These are phyloP conservation scores for Acanthosepion lycidas DNA, from an alignment of 2,888 invertebrate genomes.

Conservation along the genomic window DNA sequence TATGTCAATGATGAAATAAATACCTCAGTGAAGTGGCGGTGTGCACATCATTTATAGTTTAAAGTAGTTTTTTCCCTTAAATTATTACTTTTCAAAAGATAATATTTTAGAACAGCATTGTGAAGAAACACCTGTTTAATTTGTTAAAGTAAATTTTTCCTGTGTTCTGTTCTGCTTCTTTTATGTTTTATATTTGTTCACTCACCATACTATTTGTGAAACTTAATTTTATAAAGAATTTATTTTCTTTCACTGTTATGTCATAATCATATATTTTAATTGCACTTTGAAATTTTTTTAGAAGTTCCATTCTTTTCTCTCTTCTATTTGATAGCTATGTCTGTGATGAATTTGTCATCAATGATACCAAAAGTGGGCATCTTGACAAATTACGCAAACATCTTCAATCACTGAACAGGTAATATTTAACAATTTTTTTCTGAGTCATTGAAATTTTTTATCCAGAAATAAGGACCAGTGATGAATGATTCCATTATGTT, in stretches of 20 bases:
- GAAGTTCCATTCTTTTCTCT: neutral
- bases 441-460: too few species aligned
- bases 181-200: neutral
- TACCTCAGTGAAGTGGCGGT: too few species aligned
- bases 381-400: slow-evolving; percentile 70
- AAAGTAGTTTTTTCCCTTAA: too few species aligned
- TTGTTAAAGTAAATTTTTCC: neutral
- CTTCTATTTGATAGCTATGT: slow-evolving; percentile 79
- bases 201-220: neutral
- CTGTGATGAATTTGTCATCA: slow-evolving; percentile 86
- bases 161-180: neutral
- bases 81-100: too few species aligned
- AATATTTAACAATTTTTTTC: slow-evolving; percentile 23
- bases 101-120: too few species aligned
- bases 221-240: too few species aligned
- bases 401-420: slow-evolving; percentile 67
- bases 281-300: neutral
- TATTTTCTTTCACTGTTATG: too few species aligned
- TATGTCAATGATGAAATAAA: neutral
- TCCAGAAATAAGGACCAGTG: too few species aligned
- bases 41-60: too few species aligned
- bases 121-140: neutral
- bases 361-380: slow-evolving; percentile 79
- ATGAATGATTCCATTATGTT: too few species aligned
- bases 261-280: neutral